phyloP scores from a whole-genome alignment of 2,888 invertebrate genomes.

The Nowickia ferox region DNA sequence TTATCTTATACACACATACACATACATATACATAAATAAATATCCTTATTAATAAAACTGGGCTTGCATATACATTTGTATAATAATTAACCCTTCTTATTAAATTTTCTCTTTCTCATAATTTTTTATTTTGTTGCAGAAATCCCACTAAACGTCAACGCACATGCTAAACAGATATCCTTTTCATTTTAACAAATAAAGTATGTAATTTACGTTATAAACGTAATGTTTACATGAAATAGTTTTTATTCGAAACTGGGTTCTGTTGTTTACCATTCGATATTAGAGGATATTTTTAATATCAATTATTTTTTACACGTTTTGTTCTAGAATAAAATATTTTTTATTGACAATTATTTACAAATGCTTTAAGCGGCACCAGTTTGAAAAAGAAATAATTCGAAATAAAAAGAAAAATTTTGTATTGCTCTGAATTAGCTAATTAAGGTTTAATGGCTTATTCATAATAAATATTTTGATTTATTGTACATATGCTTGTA shows the following conservation, averaged over 20 bases:
- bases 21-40: constrained; percentile 35
- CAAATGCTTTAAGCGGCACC: not conserved
- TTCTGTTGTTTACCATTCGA: constrained; percentile 28
- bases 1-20: not conserved
- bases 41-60: constrained; percentile 26
- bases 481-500: not conserved
- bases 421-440: no score
- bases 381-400: not conserved
- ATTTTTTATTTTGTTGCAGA: constrained; percentile 73
- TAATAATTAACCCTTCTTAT: constrained; percentile 35
- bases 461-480: no score
- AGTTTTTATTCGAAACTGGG: constrained; percentile 38
- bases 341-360: not conserved
- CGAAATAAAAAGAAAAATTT: constrained; percentile 40
- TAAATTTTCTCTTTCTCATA: constrained; percentile 43
- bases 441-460: no score
- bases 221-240: constrained; percentile 38
- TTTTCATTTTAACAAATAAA: constrained; percentile 11
- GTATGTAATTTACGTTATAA: constrained; percentile 47
- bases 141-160: constrained; percentile 74
- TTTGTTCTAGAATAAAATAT: constrained; percentile 35
- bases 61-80: constrained; percentile 4
- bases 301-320: constrained; percentile 39
- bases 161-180: constrained; percentile 70
- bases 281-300: constrained; percentile 40